These are phyloP conservation scores for Paraplagusia blochii DNA, from an alignment of 2,113 vertebrate genomes.

Conservation along the genomic window DNA sequence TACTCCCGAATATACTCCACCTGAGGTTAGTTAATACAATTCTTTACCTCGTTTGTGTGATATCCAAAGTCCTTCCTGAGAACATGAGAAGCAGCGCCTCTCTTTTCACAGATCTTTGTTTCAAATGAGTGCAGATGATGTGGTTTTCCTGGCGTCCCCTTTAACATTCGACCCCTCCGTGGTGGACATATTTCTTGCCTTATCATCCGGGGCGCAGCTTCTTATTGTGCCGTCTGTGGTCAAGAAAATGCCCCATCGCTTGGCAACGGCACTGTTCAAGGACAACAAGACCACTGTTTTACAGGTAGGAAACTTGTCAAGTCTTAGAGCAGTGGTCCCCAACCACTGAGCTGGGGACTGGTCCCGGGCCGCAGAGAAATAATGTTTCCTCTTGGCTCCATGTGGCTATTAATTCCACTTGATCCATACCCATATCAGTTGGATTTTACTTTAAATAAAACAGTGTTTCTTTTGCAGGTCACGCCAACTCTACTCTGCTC, in stretches of 20 bases:
- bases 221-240: conserved; percentile 83
- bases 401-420: too few relatives aligned
- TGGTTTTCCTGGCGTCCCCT: conserved; percentile 89
- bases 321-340: too few relatives aligned
- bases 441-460: not conserved
- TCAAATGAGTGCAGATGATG: conserved; percentile 79
- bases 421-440: too few relatives aligned
- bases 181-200: conserved; percentile 88
- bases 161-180: conserved; percentile 96
- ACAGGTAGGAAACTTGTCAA: conserved; percentile 75
- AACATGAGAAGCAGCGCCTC: not conserved
- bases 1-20: conserved; percentile 90
- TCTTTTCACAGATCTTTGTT: conserved; percentile 80
- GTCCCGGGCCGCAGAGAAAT: too few relatives aligned
- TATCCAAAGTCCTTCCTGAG: too few relatives aligned
- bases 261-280: conserved; percentile 81
- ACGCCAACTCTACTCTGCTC: conserved; percentile 87
- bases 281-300: conserved; percentile 82
- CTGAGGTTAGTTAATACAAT: conserved; percentile 77
- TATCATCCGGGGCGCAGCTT: conserved; percentile 87
- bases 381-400: too few relatives aligned
- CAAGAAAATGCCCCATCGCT: conserved; percentile 81
- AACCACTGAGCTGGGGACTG: too few relatives aligned
- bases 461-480: conserved; percentile 68
- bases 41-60: not conserved